These are phyloP conservation scores for Podabrus alpinus DNA, from an alignment of 2,888 invertebrate genomes.

Conservation along the genomic window DNA sequence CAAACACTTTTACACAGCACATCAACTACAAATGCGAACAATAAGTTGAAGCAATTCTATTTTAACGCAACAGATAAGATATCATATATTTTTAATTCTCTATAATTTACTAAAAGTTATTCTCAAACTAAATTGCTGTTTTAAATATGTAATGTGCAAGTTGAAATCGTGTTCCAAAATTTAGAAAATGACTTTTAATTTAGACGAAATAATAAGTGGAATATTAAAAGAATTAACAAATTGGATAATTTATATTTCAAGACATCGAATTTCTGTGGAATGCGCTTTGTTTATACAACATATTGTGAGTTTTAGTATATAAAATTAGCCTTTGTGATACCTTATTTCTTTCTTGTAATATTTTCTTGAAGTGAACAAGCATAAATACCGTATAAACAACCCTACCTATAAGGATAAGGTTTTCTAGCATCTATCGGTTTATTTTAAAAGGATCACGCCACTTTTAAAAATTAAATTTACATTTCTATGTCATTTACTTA, in stretches of 20 bases:
- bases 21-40: neutral
- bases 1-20: neutral
- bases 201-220: neutral
- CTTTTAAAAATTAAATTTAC: neutral
- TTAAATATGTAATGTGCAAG: neutral
- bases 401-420: too few relatives aligned
- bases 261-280: neutral
- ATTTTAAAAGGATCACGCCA: too few relatives aligned
- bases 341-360: neutral
- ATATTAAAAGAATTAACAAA: neutral
- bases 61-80: neutral
- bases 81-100: neutral
- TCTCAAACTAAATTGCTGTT: neutral
- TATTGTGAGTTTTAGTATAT: neutral
- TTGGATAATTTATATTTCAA: neutral
- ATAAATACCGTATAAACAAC: too few relatives aligned
- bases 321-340: neutral
- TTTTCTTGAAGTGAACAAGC: neutral
- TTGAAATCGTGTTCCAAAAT: neutral
- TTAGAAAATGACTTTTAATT: neutral
- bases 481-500: neutral
- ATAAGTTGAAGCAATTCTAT: neutral
- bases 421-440: too few relatives aligned
- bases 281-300: neutral
- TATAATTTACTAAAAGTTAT: neutral